These are phyloP conservation scores for Rattus rattus DNA, from an alignment of 2,113 vertebrate species.

Conservation along the genomic window DNA sequence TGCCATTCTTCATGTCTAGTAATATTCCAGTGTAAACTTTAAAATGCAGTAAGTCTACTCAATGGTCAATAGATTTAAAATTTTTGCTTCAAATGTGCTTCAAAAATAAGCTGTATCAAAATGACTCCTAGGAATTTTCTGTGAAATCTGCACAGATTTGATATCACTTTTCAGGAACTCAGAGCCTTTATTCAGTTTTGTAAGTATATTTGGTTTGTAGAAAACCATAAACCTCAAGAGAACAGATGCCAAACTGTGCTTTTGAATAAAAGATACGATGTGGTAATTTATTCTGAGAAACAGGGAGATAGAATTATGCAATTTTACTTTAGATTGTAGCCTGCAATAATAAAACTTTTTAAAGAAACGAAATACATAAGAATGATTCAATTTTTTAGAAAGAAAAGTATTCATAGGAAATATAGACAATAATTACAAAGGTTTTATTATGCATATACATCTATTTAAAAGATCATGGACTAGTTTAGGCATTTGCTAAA, in stretches of 20 bases:
- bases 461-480: neutral
- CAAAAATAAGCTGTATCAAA: conserved; percentile 53
- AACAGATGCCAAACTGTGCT: neutral
- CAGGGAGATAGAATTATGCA: conserved; percentile 45
- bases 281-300: conserved; percentile 35
- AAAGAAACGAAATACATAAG: conserved; percentile 64
- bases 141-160: neutral
- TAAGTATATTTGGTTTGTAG: conserved; percentile 47
- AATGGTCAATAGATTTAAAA: neutral
- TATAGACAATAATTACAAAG: neutral
- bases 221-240: conserved; percentile 25
- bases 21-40: conserved; percentile 30
- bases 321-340: conserved; percentile 53
- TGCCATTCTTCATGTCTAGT: neutral
- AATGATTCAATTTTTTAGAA: conserved; percentile 8
- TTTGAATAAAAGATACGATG: conserved; percentile 65
- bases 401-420: conserved; percentile 41
- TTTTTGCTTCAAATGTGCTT: neutral
- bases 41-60: neutral
- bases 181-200: conserved; percentile 29
- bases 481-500: neutral
- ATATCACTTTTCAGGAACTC: neutral
- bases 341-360: conserved; percentile 55
- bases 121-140: conserved; percentile 49
- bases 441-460: neutral